Conservation (phyloP, 2,113 vertebrate species). For the Pseudorhombus dupliciocellatus region DNA sequence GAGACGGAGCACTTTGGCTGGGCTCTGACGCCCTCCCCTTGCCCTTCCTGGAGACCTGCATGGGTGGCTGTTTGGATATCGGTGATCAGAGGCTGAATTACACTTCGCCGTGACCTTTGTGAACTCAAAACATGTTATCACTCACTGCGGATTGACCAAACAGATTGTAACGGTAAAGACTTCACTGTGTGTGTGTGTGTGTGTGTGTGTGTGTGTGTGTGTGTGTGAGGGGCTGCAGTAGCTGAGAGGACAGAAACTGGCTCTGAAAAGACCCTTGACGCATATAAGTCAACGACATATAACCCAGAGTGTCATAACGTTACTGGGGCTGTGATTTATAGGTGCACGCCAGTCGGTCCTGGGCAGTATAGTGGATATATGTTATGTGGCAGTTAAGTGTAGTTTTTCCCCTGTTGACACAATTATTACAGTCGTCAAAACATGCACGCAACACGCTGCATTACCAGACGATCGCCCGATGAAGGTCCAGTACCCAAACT, state of each 20-base stretch:
- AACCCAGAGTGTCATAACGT: slow-evolving; percentile 36
- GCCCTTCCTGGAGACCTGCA: slow-evolving; percentile 32
- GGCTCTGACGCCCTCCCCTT: slow-evolving; percentile 37
- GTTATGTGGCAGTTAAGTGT: slow-evolving; percentile 33
- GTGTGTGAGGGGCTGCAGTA: background rate
- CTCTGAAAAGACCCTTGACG: slow-evolving; percentile 54
- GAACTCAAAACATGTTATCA: slow-evolving; percentile 50
- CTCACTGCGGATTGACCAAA: slow-evolving; percentile 55
- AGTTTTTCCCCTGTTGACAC: slow-evolving; percentile 28
- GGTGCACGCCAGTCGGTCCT: slow-evolving; percentile 16
- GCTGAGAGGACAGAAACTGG: slow-evolving; percentile 13
- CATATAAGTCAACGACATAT: slow-evolving; percentile 49
- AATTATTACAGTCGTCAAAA: slow-evolving; percentile 47
- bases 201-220: background rate
- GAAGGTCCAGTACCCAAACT: no score
- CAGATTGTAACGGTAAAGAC: slow-evolving; percentile 52
- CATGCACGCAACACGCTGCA: slow-evolving; percentile 42
- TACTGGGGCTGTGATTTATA: slow-evolving; percentile 44
- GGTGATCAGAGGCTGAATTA: slow-evolving; percentile 67
- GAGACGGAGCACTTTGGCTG: slow-evolving; percentile 77
- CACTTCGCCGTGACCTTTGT: slow-evolving; percentile 53
- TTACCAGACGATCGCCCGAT: background rate
- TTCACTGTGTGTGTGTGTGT: slow-evolving; percentile 5
- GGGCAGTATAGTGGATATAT: slow-evolving; percentile 40
- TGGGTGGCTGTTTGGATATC: slow-evolving; percentile 51